Evolutionary conservation across 2,888 invertebrate species (phyloP).

Genomic region (Tanytarsus gracilentus): DNA sequence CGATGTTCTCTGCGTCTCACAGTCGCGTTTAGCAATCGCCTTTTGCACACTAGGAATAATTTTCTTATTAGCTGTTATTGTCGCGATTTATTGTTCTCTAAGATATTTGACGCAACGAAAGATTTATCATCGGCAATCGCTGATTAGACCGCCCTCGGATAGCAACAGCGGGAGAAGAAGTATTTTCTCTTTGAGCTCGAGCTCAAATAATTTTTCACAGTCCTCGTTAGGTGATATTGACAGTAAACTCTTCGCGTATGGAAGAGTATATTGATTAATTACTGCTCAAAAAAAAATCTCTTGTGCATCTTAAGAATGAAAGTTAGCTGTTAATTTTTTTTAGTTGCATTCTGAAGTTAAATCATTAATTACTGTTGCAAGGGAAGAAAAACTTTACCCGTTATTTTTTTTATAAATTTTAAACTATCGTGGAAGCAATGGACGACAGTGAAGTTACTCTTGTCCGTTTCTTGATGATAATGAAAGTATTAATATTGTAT

Average conservation of each 20-base stretch:
- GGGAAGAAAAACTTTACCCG: no score
- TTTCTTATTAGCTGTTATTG: constrained; percentile 60
- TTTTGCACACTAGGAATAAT: constrained; percentile 64
- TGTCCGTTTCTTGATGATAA: neutral
- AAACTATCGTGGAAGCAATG: neutral
- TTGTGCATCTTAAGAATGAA: no score
- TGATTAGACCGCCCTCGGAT: constrained; percentile 13
- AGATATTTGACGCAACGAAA: constrained; percentile 20
- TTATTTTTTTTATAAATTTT: neutral
- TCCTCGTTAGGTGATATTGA: constrained; percentile 21
- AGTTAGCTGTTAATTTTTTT: no score
- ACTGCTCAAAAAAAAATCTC: neutral
- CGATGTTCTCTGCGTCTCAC: constrained; percentile 56
- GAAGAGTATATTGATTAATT: constrained; percentile 20
- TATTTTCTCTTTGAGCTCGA: constrained; percentile 23
- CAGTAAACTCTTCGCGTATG: constrained; percentile 23
- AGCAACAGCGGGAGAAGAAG: constrained; percentile 21
- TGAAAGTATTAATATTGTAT: neutral
- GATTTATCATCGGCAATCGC: neutral
- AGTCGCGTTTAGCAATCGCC: constrained; percentile 65
- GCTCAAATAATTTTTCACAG: constrained; percentile 19
- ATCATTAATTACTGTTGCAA: no score
- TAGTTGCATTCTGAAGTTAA: no score
- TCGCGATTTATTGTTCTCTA: constrained; percentile 52
- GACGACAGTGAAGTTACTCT: neutral